Conservation (phyloP, 2,113 vertebrate genomes). For the Dasyurus viverrinus region DNA sequence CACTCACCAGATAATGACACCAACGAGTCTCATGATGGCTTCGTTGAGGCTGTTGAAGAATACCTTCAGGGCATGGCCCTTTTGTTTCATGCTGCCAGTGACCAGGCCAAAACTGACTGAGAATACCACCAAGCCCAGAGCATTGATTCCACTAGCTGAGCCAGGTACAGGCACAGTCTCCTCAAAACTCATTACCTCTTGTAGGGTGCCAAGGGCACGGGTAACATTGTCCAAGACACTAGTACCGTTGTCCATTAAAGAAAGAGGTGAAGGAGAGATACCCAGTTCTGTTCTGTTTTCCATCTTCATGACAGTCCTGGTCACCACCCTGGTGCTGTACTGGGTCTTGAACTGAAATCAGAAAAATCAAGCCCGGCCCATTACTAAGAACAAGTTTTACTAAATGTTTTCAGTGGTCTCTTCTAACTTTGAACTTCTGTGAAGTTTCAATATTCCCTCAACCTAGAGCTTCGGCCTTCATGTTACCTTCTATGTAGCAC, state of each 20-base stretch:
- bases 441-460: not conserved
- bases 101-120: conserved; percentile 97
- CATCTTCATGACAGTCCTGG: conserved; percentile 80
- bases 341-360: conserved; percentile 94
- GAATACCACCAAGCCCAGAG: conserved; percentile 96
- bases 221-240: conserved; percentile 86
- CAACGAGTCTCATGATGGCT: conserved; percentile 97
- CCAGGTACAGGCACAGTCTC: conserved; percentile 91
- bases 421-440: not conserved
- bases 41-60: conserved; percentile 98
- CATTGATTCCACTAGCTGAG: conserved; percentile 93
- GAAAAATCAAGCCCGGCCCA: conserved; percentile 49
- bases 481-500: not conserved
- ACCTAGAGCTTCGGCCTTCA: not conserved
- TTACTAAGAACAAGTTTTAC: not conserved
- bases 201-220: conserved; percentile 82
- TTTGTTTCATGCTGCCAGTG: conserved; percentile 96
- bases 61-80: conserved; percentile 92
- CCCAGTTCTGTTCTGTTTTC: conserved; percentile 74
- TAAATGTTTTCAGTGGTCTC: not conserved
- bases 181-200: conserved; percentile 90
- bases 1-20: conserved; percentile 98
- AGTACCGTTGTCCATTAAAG: conserved; percentile 79
- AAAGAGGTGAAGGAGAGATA: conserved; percentile 71
- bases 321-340: conserved; percentile 86